Evolutionary conservation across 2,113 vertebrate species (phyloP).

Genomic region (Hoplias malabaricus): DNA sequence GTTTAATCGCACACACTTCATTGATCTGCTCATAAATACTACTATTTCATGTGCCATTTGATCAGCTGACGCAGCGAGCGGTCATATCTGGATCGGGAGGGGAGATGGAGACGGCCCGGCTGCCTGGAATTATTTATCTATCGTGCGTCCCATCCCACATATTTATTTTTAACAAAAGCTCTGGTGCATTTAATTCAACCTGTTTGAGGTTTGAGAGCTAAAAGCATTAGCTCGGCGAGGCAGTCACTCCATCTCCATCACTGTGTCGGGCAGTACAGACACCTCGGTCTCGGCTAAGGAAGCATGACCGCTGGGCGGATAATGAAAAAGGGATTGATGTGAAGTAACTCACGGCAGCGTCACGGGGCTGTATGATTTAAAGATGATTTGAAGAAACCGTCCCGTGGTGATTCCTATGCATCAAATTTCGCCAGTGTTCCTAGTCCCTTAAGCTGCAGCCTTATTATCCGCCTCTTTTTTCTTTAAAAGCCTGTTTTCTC

Average conservation of each 20-base stretch:
- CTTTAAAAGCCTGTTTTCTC: no score
- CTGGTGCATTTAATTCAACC: constrained; percentile 45
- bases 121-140: constrained; percentile 57
- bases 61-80: constrained; percentile 47
- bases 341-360: not conserved
- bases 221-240: constrained; percentile 43
- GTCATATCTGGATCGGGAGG: constrained; percentile 45
- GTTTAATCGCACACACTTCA: constrained; percentile 61
- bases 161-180: constrained; percentile 63
- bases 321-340: constrained; percentile 1
- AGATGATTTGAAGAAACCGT: not conserved
- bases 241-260: constrained; percentile 56
- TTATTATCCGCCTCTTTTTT: not conserved
- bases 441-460: not conserved
- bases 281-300: constrained; percentile 58
- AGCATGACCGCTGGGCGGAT: constrained; percentile 13
- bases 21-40: constrained; percentile 56
- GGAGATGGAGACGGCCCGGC: constrained; percentile 15
- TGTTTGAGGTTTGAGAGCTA: constrained; percentile 49
- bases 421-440: not conserved
- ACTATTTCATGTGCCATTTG: constrained; percentile 52
- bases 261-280: constrained; percentile 50
- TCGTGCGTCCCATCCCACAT: constrained; percentile 33
- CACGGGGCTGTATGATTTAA: not conserved
- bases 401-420: not conserved